Evolutionary conservation across 1,140 invertebrate species (phyloP).

Genomic region (Zaprionus lachaisei): DNA sequence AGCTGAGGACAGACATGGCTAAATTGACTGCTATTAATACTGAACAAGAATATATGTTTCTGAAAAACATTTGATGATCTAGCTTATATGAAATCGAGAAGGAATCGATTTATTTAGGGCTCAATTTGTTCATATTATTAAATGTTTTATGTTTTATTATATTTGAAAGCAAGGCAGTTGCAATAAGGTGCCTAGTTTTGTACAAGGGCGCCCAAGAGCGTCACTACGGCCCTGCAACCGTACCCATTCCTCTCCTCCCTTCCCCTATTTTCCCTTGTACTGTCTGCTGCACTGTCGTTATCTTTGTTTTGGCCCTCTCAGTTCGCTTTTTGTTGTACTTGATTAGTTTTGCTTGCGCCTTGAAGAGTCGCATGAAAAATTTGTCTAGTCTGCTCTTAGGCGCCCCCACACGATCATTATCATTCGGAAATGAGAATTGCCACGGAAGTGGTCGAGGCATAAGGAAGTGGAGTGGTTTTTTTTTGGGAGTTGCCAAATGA

Average conservation of each 20-base stretch:
- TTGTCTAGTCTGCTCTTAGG: constrained; percentile 35
- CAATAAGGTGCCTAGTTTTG: too few species aligned
- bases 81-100: too few species aligned
- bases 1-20: too few species aligned
- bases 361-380: constrained; percentile 38
- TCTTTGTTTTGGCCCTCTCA: constrained; percentile 27
- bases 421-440: constrained; percentile 50
- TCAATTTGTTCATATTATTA: too few species aligned
- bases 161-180: too few species aligned
- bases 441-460: constrained; percentile 39
- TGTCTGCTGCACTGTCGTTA: constrained; percentile 6
- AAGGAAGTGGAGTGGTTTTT: constrained; percentile 5
- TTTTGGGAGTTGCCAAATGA: neutral
- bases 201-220: too few species aligned
- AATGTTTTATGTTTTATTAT: too few species aligned
- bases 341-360: constrained; percentile 52
- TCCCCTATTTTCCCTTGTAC: constrained; percentile 5
- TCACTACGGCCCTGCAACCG: too few species aligned
- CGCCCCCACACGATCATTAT: neutral
- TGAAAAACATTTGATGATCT: too few species aligned
- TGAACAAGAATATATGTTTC: too few species aligned
- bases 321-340: neutral
- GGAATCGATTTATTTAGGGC: too few species aligned
- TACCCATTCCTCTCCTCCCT: neutral
- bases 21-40: too few species aligned